phyloP scores from a whole-genome alignment of 2,888 invertebrate genomes.

The Saturnia pavonia region DNA sequence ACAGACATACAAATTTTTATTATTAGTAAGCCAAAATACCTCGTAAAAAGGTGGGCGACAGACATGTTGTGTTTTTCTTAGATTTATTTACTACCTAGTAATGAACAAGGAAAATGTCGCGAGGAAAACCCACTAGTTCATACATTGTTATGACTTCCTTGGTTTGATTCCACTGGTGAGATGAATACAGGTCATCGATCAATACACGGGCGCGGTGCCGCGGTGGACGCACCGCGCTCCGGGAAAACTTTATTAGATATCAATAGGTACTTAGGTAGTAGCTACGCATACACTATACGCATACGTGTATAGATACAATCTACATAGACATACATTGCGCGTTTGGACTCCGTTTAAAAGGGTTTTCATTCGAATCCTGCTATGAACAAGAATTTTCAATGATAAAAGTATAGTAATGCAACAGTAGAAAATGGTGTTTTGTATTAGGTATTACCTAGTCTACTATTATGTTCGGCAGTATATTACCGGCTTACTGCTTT shows the following conservation, averaged over 20 bases:
- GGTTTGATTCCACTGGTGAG: background rate
- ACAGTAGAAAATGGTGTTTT: no score
- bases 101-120: background rate
- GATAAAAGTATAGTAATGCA: no score
- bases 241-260: background rate
- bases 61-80: background rate
- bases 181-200: background rate
- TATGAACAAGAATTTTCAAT: no score
- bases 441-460: no score
- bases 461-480: no score
- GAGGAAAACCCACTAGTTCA: background rate
- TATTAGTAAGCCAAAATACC: background rate
- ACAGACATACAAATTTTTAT: no score
- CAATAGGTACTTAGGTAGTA: background rate
- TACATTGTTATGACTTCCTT: background rate
- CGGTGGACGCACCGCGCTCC: background rate
- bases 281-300: no score
- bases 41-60: background rate
- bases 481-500: no score
- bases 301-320: no score
- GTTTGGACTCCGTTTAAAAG: no score
- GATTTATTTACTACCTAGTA: background rate
- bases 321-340: background rate
- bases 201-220: no score
- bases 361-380: no score